Evolutionary conservation across 2,888 invertebrate species (phyloP).

Genomic region (Brachyopa scutellaris): DNA sequence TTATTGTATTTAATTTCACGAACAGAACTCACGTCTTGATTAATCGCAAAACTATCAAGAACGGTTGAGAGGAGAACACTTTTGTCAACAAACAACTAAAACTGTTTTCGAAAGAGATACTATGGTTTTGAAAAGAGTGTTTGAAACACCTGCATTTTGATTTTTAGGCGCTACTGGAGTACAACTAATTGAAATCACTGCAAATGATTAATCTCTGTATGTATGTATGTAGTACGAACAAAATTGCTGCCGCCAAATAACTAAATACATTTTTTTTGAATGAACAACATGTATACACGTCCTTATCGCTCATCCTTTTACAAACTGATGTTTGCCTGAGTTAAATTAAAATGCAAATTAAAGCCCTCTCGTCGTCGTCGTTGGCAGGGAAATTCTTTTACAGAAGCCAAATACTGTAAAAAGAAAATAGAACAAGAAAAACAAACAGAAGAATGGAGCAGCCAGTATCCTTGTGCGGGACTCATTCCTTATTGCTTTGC

Average conservation of each 20-base stretch:
- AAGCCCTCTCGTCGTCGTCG: too few species aligned
- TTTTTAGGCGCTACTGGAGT: too few species aligned
- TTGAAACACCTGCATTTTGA: too few species aligned
- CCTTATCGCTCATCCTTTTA: slow-evolving; percentile 1
- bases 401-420: slow-evolving; percentile 56
- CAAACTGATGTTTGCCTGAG: slow-evolving; percentile 56
- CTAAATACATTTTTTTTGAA: background rate
- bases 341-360: slow-evolving; percentile 72
- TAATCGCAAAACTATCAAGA: slow-evolving; percentile 17
- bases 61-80: background rate
- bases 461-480: slow-evolving; percentile 49
- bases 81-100: too few species aligned
- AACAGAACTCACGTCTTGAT: slow-evolving; percentile 20
- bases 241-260: background rate
- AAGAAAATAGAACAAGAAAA: slow-evolving; percentile 57
- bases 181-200: slow-evolving; percentile 5
- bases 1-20: slow-evolving; percentile 36
- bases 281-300: background rate
- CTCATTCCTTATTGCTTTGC: slow-evolving; percentile 4
- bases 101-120: too few species aligned
- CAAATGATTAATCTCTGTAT: slow-evolving; percentile 19
- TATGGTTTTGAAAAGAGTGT: too few species aligned
- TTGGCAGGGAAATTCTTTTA: slow-evolving; percentile 34
- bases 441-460: slow-evolving; percentile 53
- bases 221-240: too few species aligned